These are phyloP conservation scores for Notodonta dromedarius DNA, from an alignment of 2,888 invertebrate species.

Conservation along the genomic window DNA sequence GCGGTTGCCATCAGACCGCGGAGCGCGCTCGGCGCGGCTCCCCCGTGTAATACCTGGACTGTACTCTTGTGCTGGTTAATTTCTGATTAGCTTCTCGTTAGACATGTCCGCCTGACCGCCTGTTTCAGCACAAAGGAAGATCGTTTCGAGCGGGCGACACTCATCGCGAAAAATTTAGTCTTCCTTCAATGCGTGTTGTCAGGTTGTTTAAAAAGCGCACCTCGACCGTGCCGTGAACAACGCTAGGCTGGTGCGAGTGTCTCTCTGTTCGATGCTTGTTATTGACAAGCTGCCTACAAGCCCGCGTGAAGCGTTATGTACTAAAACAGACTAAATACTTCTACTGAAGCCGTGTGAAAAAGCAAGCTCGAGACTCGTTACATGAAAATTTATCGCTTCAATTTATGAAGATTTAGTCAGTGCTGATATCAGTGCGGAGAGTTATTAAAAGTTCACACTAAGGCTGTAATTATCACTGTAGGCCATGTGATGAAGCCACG, in stretches of 20 bases:
- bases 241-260: constrained; percentile 50
- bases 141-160: constrained; percentile 7
- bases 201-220: constrained; percentile 60
- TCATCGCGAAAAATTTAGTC: constrained; percentile 35
- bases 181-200: constrained; percentile 55
- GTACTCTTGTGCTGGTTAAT: constrained; percentile 24
- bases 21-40: constrained; percentile 29
- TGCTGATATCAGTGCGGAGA: constrained; percentile 25
- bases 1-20: constrained; percentile 49
- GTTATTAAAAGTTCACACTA: background rate
- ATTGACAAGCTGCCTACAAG: constrained; percentile 66
- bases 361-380: constrained; percentile 60
- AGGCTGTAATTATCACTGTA: background rate
- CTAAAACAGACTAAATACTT: constrained; percentile 59
- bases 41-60: constrained; percentile 29
- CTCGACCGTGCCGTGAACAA: constrained; percentile 55
- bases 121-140: constrained; percentile 47
- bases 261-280: constrained; percentile 51
- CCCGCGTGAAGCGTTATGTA: constrained; percentile 62
- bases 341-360: constrained; percentile 70
- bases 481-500: constrained; percentile 10
- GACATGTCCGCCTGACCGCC: constrained; percentile 37
- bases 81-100: constrained; percentile 21
- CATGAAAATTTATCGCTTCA: constrained; percentile 29
- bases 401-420: constrained; percentile 13